A percentile compares a stretch with the other conserved stretches of the same genome.
These are phyloP conservation scores for Melanargia galathea DNA, from an alignment of 2,888 invertebrate species.

Conservation along the genomic window DNA sequence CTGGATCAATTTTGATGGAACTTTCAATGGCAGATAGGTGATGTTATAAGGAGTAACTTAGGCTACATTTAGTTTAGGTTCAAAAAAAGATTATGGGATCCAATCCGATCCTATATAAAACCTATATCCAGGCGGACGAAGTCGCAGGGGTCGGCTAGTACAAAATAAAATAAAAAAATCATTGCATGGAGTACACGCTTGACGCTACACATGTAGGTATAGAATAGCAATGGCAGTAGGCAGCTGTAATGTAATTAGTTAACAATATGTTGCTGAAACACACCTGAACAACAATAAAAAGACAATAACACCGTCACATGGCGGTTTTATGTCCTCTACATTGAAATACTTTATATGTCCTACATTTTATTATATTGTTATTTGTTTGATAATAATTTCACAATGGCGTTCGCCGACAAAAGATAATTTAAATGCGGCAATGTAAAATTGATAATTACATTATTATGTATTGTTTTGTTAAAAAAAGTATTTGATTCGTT, in stretches of 20 bases:
- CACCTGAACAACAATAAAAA: conserved; percentile 4
- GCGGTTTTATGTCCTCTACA: conserved; percentile 8
- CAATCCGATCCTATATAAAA: no score
- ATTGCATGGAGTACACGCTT: background rate
- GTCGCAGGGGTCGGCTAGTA: no score
- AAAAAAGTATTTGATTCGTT: no score
- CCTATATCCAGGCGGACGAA: no score
- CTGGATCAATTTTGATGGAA: no score
- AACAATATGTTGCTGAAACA: background rate
- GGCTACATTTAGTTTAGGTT: no score
- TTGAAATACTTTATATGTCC: conserved; percentile 9
- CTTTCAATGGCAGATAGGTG: no score
- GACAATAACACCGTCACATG: conserved; percentile 7
- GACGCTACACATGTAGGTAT: background rate
- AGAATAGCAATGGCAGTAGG: background rate
- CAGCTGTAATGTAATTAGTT: background rate
- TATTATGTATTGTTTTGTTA: background rate
- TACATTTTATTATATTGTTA: background rate
- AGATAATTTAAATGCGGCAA: conserved; percentile 5
- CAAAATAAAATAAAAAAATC: background rate
- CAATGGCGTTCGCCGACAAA: background rate
- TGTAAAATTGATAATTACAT: background rate
- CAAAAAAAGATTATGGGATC: no score
- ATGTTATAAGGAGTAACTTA: no score
- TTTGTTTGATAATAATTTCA: conserved; percentile 10